Percentiles rank a stretch among this genome's conserved stretches.
Evolutionary conservation across 2,888 invertebrate species (phyloP).

Genomic region (Lasioglossum vierecki): DNA sequence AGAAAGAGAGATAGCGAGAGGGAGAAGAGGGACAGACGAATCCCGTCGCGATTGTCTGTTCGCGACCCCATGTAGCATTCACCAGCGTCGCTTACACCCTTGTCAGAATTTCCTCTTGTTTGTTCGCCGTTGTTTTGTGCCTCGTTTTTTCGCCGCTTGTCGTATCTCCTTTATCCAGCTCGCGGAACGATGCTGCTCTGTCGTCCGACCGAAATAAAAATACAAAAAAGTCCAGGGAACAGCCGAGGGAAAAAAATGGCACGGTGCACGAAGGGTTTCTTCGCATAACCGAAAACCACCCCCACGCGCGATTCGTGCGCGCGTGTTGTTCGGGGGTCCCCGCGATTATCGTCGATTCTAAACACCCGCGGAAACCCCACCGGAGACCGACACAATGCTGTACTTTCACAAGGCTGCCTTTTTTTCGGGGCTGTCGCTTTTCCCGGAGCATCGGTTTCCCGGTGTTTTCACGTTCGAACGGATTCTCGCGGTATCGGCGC

Average conservation of each 20-base stretch:
- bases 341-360: slow-evolving; percentile 31
- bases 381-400: neutral
- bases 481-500: slow-evolving; percentile 25
- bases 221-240: neutral
- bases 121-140: slow-evolving; percentile 15
- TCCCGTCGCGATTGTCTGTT: slow-evolving; percentile 52
- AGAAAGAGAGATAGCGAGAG: neutral
- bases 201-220: neutral
- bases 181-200: slow-evolving; percentile 22
- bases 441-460: slow-evolving; percentile 16
- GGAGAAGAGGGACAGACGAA: neutral
- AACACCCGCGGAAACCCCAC: neutral
- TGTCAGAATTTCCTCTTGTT: slow-evolving; percentile 46
- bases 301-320: neutral
- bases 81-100: slow-evolving; percentile 39
- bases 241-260: neutral
- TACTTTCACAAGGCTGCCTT: neutral
- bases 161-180: slow-evolving; percentile 15
- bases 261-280: neutral
- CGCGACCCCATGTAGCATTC: slow-evolving; percentile 39
- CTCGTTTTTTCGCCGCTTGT: slow-evolving; percentile 12
- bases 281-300: neutral
- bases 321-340: slow-evolving; percentile 21
- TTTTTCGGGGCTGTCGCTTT: slow-evolving; percentile 5
- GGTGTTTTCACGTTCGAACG: slow-evolving; percentile 17